phyloP scores from a whole-genome alignment of 2,888 invertebrate genomes.

The Drosophila acutilabella region DNA sequence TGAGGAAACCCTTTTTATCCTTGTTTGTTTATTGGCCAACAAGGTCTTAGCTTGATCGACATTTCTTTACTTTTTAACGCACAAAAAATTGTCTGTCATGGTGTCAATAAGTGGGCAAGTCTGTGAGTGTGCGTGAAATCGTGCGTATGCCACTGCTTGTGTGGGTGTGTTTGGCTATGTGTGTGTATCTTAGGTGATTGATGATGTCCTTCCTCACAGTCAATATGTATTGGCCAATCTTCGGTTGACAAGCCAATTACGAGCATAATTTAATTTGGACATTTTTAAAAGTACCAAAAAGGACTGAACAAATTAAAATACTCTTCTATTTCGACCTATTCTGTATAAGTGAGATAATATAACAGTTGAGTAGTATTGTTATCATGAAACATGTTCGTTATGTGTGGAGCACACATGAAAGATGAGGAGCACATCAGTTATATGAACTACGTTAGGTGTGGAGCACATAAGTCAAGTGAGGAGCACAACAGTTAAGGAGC shows the following conservation, averaged over 20 bases:
- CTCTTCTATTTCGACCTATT: slow-evolving; percentile 33
- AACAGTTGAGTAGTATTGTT: slow-evolving; percentile 17
- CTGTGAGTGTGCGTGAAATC: slow-evolving; percentile 8
- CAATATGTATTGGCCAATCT: slow-evolving; percentile 25
- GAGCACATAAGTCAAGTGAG: too few species aligned
- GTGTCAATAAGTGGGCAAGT: slow-evolving; percentile 28
- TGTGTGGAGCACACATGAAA: not conserved
- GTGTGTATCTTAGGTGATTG: slow-evolving; percentile 39
- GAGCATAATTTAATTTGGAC: slow-evolving; percentile 32
- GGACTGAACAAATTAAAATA: not conserved
- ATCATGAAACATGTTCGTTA: not conserved
- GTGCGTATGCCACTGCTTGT: slow-evolving; percentile 1
- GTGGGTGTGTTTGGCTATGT: not conserved
- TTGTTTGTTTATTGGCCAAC: slow-evolving; percentile 55
- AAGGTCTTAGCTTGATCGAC: slow-evolving; percentile 61
- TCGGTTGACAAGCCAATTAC: slow-evolving; percentile 53
- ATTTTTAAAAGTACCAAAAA: slow-evolving; percentile 12
- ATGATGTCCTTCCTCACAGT: slow-evolving; percentile 24
- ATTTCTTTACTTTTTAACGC: slow-evolving; percentile 33
- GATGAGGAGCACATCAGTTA: too few species aligned
- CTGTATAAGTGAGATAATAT: slow-evolving; percentile 10
- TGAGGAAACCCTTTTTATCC: slow-evolving; percentile 46
- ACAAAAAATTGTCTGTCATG: slow-evolving; percentile 56
- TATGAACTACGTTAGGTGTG: too few species aligned
- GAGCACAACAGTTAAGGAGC: slow-evolving; percentile 1